These are phyloP conservation scores for Drosophila busckii DNA, from an alignment of 1,140 invertebrate species.

Conservation along the genomic window DNA sequence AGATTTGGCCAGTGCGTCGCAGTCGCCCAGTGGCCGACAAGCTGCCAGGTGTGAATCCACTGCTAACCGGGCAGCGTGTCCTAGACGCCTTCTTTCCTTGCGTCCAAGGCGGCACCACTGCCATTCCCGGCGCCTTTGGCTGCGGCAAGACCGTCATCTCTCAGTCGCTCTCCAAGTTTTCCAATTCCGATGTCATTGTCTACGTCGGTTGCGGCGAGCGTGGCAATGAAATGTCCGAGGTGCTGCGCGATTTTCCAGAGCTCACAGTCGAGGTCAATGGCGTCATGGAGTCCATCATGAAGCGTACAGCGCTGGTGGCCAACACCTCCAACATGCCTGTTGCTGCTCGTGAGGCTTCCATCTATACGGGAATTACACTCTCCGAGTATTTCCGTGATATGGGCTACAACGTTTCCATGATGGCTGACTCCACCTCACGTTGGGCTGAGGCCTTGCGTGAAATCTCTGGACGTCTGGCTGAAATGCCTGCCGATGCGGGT, in stretches of 20 bases:
- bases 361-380: slow-evolving; percentile 97
- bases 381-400: slow-evolving; percentile 99
- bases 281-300: slow-evolving; percentile 98
- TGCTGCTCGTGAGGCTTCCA: slow-evolving; percentile 99
- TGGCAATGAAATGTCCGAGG: slow-evolving; percentile 93
- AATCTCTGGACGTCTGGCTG: slow-evolving; percentile 99
- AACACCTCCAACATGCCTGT: slow-evolving; percentile 99
- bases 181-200: slow-evolving; percentile 99
- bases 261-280: slow-evolving; percentile 98
- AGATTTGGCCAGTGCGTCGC: slow-evolving; percentile 97
- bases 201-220: slow-evolving; percentile 99
- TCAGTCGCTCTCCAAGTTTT: slow-evolving; percentile 97
- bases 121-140: slow-evolving; percentile 98
- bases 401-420: slow-evolving; percentile 99
- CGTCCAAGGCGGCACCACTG: slow-evolving; percentile 99
- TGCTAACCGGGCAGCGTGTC: slow-evolving; percentile 98
- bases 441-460: slow-evolving; percentile 99
- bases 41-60: slow-evolving; percentile 96
- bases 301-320: slow-evolving; percentile 98
- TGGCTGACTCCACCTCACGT: slow-evolving; percentile 99
- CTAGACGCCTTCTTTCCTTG: slow-evolving; percentile 98
- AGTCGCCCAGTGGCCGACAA: slow-evolving; percentile 97
- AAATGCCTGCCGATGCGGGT: slow-evolving; percentile 99
- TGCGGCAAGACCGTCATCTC: slow-evolving; percentile 81
- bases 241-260: slow-evolving; percentile 99